Conservation (phyloP, 2,113 vertebrate genomes). For the Monarcha castaneiventris region DNA sequence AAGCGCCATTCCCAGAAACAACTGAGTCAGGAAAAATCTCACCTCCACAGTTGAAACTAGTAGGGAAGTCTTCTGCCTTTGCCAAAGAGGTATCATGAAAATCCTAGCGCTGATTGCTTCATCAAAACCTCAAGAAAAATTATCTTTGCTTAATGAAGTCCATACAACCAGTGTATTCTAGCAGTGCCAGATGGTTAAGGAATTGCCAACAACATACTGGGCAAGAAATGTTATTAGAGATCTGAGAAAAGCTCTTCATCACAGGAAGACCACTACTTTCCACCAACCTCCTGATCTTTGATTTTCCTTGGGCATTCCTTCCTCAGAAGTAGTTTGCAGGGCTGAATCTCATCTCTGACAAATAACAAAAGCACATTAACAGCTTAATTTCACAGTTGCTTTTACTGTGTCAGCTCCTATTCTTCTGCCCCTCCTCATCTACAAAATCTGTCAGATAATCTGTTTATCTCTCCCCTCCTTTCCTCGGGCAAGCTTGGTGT, state of each 20-base stretch:
- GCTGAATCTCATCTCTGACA: not conserved
- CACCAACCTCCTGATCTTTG: not conserved
- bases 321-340: not conserved
- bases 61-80: not conserved
- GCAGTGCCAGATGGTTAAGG: not conserved
- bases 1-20: not conserved
- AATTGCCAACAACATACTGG: not conserved
- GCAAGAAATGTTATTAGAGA: not conserved
- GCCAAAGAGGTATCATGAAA: not conserved
- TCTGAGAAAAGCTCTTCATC: not conserved
- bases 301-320: not conserved
- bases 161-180: not conserved
- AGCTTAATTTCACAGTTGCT: not conserved
- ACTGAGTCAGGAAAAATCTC: not conserved
- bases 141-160: not conserved
- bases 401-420: not conserved
- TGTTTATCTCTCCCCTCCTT: not conserved
- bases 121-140: not conserved
- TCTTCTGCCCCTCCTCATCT: not conserved
- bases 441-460: not conserved
- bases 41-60: not conserved
- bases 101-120: not conserved
- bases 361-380: not conserved
- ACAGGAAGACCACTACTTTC: not conserved
- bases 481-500: not conserved